These are phyloP conservation scores for Campylomormyrus tamandua DNA, from an alignment of 2,113 vertebrate genomes.

Conservation along the genomic window DNA sequence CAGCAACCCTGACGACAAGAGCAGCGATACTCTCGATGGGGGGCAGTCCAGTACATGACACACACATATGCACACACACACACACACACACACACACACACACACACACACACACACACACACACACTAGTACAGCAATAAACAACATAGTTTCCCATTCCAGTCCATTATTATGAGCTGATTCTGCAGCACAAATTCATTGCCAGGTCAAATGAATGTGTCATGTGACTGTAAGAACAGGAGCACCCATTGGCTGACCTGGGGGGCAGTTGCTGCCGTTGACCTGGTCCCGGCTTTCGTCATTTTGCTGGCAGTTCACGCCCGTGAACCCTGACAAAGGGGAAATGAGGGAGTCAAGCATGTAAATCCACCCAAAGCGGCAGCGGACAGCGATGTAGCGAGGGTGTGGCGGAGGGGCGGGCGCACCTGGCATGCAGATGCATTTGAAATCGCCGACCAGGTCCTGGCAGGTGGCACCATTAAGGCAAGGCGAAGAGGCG, in stretches of 20 bases:
- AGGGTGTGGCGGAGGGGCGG: not conserved
- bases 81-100: not conserved
- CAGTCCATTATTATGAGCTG: not conserved
- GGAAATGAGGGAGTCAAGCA: not conserved
- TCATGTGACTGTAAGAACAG: not conserved
- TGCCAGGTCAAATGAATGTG: not conserved
- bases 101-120: not conserved
- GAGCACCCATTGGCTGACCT: not conserved
- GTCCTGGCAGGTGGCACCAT: slow-evolving; percentile 77
- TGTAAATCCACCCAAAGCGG: not conserved
- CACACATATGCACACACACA: not conserved
- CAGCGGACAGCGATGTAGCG: too few relatives aligned
- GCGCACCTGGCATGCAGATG: slow-evolving; percentile 74
- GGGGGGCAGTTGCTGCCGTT: not conserved
- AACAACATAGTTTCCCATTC: not conserved
- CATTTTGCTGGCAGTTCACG: slow-evolving; percentile 66
- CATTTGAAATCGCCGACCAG: slow-evolving; percentile 74
- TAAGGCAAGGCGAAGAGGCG: slow-evolving; percentile 69
- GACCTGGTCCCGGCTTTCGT: slow-evolving; percentile 38
- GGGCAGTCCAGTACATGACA: too few relatives aligned
- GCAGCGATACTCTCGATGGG: too few relatives aligned
- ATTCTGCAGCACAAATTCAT: not conserved
- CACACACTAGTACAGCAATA: not conserved
- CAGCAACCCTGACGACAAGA: too few relatives aligned
- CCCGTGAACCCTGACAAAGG: slow-evolving; percentile 68